phyloP scores from a whole-genome alignment of 2,888 invertebrate genomes.

The Agrochola circellaris region DNA sequence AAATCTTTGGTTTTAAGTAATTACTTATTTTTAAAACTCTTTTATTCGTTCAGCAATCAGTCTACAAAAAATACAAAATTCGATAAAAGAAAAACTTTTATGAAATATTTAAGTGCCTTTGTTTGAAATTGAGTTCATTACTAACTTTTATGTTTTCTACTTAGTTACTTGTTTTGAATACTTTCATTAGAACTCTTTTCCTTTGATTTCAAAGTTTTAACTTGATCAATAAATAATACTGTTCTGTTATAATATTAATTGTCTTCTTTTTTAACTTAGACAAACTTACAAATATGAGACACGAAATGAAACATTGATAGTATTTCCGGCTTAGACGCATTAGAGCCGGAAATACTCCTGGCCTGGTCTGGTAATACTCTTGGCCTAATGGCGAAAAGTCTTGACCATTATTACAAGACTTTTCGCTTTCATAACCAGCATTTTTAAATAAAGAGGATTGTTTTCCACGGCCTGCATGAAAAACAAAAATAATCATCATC shows the following conservation, averaged over 20 bases:
- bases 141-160: constrained; percentile 37
- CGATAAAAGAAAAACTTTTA: neutral
- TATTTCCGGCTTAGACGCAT: too few relatives aligned
- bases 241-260: neutral
- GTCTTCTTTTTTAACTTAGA: neutral
- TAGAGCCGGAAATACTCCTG: too few relatives aligned
- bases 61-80: constrained; percentile 20
- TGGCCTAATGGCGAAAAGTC: too few relatives aligned
- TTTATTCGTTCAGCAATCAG: constrained; percentile 11
- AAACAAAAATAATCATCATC: neutral
- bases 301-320: neutral
- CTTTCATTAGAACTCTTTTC: constrained; percentile 26
- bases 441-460: too few relatives aligned
- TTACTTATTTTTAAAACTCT: too few relatives aligned
- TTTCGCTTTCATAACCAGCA: neutral
- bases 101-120: constrained; percentile 39
- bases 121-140: constrained; percentile 42
- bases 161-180: constrained; percentile 26
- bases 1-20: neutral
- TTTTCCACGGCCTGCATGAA: neutral
- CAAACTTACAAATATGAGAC: too few relatives aligned
- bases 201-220: constrained; percentile 28
- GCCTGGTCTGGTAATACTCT: too few relatives aligned
- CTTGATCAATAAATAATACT: neutral
- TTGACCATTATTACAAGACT: too few relatives aligned